phyloP scores from a whole-genome alignment of 2,888 invertebrate species.

The Syrphus vitripennis region DNA sequence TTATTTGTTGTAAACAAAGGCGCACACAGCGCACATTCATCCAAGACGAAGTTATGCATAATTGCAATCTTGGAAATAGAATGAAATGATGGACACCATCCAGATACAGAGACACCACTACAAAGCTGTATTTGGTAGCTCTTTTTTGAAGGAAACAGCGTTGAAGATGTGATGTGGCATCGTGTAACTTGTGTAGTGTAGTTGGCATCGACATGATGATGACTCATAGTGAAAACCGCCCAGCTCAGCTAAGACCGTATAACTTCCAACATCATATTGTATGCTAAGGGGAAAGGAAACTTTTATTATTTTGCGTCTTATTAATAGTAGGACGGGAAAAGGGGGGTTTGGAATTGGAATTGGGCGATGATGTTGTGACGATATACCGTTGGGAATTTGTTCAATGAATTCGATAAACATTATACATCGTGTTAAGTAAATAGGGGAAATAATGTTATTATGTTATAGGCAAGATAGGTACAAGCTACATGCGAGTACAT shows the following conservation, averaged over 20 bases:
- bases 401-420: conserved; percentile 23
- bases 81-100: neutral
- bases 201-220: conserved; percentile 44
- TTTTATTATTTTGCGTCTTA: conserved; percentile 17
- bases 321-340: conserved; percentile 24
- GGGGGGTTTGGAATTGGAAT: neutral
- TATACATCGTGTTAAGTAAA: neutral
- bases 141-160: conserved; percentile 35
- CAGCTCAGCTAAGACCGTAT: neutral
- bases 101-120: neutral
- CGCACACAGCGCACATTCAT: conserved; percentile 5
- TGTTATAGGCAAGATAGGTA: neutral
- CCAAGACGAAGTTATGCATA: conserved; percentile 56
- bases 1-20: conserved; percentile 31
- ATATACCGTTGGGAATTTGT: conserved; percentile 17
- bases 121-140: no score
- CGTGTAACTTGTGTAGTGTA: no score
- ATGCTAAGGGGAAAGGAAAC: neutral
- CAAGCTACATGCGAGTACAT: neutral
- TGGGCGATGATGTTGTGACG: conserved; percentile 27
- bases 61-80: conserved; percentile 48
- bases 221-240: conserved; percentile 22
- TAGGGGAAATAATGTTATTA: neutral
- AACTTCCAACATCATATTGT: neutral
- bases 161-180: neutral